Evolutionary conservation across 2,113 vertebrate species (phyloP).

Genomic region (Ardeotis arabs): DNA sequence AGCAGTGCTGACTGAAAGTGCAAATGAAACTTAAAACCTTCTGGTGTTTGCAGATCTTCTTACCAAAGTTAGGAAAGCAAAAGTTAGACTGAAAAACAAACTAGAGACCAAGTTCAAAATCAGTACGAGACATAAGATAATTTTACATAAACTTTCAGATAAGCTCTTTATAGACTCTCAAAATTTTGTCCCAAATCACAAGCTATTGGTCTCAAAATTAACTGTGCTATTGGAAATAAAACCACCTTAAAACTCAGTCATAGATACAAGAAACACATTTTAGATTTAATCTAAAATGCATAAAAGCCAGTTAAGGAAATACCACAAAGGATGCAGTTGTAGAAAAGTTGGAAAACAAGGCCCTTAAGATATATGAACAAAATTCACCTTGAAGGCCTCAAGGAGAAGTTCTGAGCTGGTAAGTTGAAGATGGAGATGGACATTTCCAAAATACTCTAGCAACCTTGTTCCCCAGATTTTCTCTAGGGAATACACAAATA

Average conservation of each 20-base stretch:
- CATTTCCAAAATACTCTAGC: not conserved
- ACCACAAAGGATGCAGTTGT: not conserved
- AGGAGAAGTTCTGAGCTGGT: not conserved
- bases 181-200: not conserved
- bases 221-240: not conserved
- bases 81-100: constrained; percentile 30
- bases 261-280: not conserved
- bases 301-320: not conserved
- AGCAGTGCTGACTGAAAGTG: not conserved
- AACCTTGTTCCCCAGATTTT: not conserved
- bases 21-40: constrained; percentile 18
- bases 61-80: constrained; percentile 25
- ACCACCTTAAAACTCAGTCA: not conserved
- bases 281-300: not conserved
- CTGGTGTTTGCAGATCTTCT: constrained; percentile 38
- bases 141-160: not conserved
- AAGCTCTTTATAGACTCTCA: not conserved
- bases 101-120: not conserved
- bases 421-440: not conserved
- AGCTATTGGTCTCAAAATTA: not conserved
- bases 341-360: not conserved
- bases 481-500: not conserved
- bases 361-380: not conserved
- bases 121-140: not conserved
- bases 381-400: not conserved